These are phyloP conservation scores for Gouania willdenowi DNA, from an alignment of 2,797 vertebrate genomes.

Conservation along the genomic window DNA sequence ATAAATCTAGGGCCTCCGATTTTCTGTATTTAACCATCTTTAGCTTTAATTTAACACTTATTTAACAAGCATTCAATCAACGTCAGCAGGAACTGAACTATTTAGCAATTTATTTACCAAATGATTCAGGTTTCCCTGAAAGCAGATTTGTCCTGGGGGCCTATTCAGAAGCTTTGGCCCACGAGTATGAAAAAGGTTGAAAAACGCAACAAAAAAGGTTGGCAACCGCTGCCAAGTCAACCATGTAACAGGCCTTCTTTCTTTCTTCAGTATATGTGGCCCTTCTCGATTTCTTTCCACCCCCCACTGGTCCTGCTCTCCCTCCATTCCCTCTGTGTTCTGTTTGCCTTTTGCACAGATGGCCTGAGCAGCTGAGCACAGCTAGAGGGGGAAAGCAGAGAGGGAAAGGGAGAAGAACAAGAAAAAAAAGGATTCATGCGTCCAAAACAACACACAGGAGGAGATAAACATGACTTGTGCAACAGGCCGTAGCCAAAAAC, in stretches of 20 bases:
- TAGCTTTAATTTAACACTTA: too few species aligned
- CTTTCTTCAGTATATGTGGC: conserved; percentile 12
- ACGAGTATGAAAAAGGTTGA: too few species aligned
- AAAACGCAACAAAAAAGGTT: too few species aligned
- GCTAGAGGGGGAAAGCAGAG: conserved; percentile 51
- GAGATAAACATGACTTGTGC: conserved; percentile 18
- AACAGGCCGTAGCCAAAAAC: conserved; percentile 33
- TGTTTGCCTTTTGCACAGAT: conserved; percentile 76
- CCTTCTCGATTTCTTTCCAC: conserved; percentile 17
- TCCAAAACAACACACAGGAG: conserved; percentile 26
- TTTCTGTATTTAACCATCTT: too few species aligned
- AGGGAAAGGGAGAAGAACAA: conserved; percentile 1
- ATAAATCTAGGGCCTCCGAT: too few species aligned
- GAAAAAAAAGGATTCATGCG: conserved; percentile 9
- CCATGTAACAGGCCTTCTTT: conserved; percentile 39
- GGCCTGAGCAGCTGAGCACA: conserved; percentile 76
- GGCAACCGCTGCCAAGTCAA: too few species aligned
- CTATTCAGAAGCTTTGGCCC: too few species aligned
- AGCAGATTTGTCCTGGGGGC: too few species aligned
- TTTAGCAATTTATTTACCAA: too few species aligned
- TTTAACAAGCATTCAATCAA: too few species aligned
- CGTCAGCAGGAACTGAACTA: too few species aligned
- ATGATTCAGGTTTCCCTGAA: too few species aligned
- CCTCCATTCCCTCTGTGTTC: conserved; percentile 61
- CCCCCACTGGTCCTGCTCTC: conserved; percentile 19